Conservation (phyloP, 2,797 vertebrate species). For the Oreortyx pictus region DNA sequence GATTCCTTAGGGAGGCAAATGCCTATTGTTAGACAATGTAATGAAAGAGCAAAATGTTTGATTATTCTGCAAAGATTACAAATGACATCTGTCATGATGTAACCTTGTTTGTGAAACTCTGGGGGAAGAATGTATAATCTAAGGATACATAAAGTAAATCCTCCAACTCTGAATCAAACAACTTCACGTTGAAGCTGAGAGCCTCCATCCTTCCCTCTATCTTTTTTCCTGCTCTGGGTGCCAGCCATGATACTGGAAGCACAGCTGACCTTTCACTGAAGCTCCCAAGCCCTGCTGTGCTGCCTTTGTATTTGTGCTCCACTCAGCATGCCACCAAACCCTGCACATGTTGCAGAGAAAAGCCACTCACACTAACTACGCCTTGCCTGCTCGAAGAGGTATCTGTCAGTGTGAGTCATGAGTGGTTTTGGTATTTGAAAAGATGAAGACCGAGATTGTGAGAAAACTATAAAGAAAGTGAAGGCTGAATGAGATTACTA, state of each 20-base stretch:
- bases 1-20: constrained; percentile 29
- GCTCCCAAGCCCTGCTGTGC: neutral
- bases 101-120: constrained; percentile 5
- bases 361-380: neutral
- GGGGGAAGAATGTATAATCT: neutral
- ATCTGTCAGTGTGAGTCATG: neutral
- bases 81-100: neutral
- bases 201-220: neutral
- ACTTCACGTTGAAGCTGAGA: neutral
- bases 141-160: neutral
- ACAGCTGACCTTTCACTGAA: neutral
- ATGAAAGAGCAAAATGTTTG: constrained; percentile 27
- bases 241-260: neutral
- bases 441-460: neutral
- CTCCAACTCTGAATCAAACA: neutral
- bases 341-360: neutral
- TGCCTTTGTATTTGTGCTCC: constrained; percentile 19
- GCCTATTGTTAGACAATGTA: neutral
- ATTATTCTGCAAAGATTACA: neutral
- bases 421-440: neutral
- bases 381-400: neutral
- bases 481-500: neutral
- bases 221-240: neutral
- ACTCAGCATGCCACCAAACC: neutral
- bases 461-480: neutral